phyloP scores from a whole-genome alignment of 2,797 vertebrate genomes.

The Channallabes apus region DNA sequence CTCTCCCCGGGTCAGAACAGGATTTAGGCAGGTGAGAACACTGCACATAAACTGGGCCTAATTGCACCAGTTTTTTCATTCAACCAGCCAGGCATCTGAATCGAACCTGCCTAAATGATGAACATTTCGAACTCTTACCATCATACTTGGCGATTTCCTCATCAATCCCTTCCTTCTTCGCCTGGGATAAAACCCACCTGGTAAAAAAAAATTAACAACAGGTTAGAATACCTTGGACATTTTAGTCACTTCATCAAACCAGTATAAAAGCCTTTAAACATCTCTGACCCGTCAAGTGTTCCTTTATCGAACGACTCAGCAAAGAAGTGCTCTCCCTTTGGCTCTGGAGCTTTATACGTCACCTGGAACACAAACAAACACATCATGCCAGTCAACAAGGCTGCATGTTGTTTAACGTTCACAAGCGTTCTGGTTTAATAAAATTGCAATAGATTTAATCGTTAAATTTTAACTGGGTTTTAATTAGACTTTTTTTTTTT shows the following conservation, averaged over 20 bases:
- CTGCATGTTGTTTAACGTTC: not conserved
- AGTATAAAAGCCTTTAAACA: not conserved
- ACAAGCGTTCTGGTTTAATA: not conserved
- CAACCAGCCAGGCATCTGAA: not conserved
- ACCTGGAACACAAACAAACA: slow-evolving; percentile 75
- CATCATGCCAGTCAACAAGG: not conserved
- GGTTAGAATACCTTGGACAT: not conserved
- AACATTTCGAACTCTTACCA: slow-evolving; percentile 71
- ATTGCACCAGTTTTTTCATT: not conserved
- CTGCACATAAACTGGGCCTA: not conserved
- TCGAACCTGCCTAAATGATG: not conserved
- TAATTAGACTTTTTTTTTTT: not conserved
- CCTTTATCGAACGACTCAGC: slow-evolving; percentile 92
- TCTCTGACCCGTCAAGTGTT: slow-evolving; percentile 87
- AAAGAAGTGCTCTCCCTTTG: slow-evolving; percentile 91
- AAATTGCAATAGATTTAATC: not conserved
- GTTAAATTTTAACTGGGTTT: not conserved
- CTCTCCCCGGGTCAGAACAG: not conserved
- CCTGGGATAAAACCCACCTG: slow-evolving; percentile 92
- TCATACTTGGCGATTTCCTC: slow-evolving; percentile 98
- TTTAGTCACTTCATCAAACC: no score
- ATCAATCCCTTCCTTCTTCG: slow-evolving; percentile 92
- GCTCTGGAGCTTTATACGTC: slow-evolving; percentile 90
- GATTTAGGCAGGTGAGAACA: not conserved
- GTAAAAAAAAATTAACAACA: slow-evolving; percentile 39